These are phyloP conservation scores for Drosophila suboccidentalis DNA, from an alignment of 2,888 invertebrate species.

Conservation along the genomic window DNA sequence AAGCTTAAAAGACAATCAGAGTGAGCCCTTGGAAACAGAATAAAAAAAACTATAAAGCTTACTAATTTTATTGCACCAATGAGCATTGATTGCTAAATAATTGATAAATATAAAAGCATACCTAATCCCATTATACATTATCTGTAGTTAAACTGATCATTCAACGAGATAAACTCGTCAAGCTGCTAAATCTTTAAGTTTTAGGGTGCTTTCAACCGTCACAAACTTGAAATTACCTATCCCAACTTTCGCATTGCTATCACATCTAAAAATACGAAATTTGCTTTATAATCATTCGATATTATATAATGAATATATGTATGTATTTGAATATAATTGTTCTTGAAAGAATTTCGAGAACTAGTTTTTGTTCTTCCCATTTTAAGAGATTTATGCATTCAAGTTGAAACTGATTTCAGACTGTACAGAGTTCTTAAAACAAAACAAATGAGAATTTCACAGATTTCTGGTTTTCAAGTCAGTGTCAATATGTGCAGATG, in stretches of 20 bases:
- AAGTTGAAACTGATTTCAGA: slow-evolving; percentile 3
- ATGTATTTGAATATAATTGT: slow-evolving; percentile 4
- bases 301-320: neutral
- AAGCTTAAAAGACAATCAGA: neutral
- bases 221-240: neutral
- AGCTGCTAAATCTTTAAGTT: neutral
- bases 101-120: neutral
- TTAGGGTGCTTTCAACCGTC: neutral
- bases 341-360: slow-evolving; percentile 8
- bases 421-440: slow-evolving; percentile 29
- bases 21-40: slow-evolving; percentile 1
- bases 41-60: slow-evolving; percentile 5
- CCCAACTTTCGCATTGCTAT: slow-evolving; percentile 9
- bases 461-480: slow-evolving; percentile 53
- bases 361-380: slow-evolving; percentile 13
- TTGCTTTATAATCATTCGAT: neutral
- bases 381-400: slow-evolving; percentile 16
- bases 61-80: neutral
- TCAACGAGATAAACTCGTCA: neutral
- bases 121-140: neutral
- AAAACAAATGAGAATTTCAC: slow-evolving; percentile 27
- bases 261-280: slow-evolving; percentile 9
- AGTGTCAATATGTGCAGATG: slow-evolving; percentile 36
- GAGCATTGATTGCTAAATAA: neutral
- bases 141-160: neutral